Evolutionary conservation across 2,888 invertebrate genomes (phyloP).

Genomic region (Cantharis flavilabris): DNA sequence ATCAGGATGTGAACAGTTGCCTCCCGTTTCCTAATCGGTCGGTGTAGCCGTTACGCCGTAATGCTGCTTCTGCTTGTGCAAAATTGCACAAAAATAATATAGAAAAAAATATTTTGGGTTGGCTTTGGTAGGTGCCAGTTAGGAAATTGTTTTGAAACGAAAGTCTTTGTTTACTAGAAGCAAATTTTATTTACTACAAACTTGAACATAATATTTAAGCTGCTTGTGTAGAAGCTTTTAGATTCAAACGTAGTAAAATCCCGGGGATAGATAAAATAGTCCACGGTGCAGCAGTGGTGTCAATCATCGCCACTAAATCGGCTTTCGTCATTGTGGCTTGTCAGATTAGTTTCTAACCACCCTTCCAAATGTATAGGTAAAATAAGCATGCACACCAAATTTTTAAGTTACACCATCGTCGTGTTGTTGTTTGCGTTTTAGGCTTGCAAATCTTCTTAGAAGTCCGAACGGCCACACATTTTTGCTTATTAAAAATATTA

Average conservation of each 20-base stretch:
- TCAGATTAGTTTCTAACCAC: conserved; percentile 46
- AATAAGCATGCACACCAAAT: conserved; percentile 27
- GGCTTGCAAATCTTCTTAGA: conserved; percentile 42
- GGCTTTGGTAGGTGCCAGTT: no score
- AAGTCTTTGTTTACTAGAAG: background rate
- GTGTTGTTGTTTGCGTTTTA: conserved; percentile 41
- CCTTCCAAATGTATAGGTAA: conserved; percentile 41
- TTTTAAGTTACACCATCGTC: conserved; percentile 26
- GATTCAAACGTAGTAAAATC: conserved; percentile 4
- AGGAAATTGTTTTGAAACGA: background rate
- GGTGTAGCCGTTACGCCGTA: no score
- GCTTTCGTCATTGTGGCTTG: conserved; percentile 49
- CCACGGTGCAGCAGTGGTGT: conserved; percentile 40
- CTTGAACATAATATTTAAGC: background rate
- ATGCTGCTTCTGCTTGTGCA: no score
- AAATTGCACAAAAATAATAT: no score
- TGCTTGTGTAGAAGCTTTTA: background rate
- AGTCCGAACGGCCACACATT: conserved; percentile 31
- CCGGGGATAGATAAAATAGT: conserved; percentile 22
- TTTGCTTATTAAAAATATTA: background rate
- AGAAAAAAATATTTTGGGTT: no score
- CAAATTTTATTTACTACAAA: background rate
- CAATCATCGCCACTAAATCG: conserved; percentile 51
- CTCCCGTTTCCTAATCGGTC: no score
- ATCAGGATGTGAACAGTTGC: no score